These are phyloP conservation scores for Pheosia gnoma DNA, from an alignment of 2,888 invertebrate genomes.

Conservation along the genomic window DNA sequence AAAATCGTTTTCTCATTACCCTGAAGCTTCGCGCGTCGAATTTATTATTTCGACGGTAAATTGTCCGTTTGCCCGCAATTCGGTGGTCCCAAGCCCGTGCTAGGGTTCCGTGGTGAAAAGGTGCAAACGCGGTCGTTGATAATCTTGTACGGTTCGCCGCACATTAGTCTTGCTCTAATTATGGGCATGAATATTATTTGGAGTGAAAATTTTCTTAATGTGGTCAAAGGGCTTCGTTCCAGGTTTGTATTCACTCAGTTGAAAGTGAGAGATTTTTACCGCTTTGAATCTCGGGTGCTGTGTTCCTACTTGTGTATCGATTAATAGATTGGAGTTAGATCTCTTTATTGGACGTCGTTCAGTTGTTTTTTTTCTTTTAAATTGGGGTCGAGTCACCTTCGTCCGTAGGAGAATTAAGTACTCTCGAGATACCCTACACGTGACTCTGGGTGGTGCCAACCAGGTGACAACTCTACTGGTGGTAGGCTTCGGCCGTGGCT, in stretches of 20 bases:
- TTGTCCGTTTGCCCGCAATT: constrained; percentile 35
- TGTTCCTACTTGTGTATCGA: too few relatives aligned
- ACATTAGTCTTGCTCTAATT: constrained; percentile 8
- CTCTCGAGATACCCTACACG: too few relatives aligned
- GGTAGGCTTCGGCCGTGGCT: too few relatives aligned
- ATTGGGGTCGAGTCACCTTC: too few relatives aligned
- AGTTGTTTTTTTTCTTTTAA: too few relatives aligned
- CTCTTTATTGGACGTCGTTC: too few relatives aligned
- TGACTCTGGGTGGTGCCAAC: too few relatives aligned
- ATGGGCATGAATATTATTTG: not conserved
- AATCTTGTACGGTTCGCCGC: not conserved
- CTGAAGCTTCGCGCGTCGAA: constrained; percentile 27
- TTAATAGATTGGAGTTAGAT: too few relatives aligned
- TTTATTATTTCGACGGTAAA: constrained; percentile 40
- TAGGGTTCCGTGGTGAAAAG: constrained; percentile 13
- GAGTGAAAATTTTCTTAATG: not conserved
- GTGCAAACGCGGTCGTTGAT: not conserved
- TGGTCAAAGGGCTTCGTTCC: not conserved
- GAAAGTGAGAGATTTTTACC: not conserved
- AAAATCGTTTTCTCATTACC: constrained; percentile 41
- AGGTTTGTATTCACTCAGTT: not conserved
- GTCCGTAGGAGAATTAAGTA: too few relatives aligned
- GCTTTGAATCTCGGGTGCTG: too few relatives aligned
- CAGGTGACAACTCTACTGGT: too few relatives aligned
- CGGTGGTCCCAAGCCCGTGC: constrained; percentile 21